Evolutionary conservation across 2,113 vertebrate genomes (phyloP).

Genomic region (Orthonyx spaldingii): DNA sequence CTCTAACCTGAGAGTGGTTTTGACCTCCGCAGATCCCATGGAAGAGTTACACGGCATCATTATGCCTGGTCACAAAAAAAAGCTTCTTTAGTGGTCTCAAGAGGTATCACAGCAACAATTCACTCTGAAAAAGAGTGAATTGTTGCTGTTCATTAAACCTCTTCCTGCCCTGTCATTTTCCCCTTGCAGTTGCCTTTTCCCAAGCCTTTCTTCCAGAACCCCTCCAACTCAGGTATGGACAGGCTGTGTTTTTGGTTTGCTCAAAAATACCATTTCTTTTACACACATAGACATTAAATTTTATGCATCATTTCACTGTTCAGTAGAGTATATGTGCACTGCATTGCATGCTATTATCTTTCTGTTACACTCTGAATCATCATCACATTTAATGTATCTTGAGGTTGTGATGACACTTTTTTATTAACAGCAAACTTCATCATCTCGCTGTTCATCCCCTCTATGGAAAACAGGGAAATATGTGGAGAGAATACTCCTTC

Average conservation of each 20-base stretch:
- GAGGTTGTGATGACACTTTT: background rate
- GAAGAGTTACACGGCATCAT: background rate
- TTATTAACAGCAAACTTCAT: background rate
- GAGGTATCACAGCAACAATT: no score
- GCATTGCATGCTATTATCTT: background rate
- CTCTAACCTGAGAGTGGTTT: background rate
- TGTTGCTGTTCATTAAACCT: background rate
- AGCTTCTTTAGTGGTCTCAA: background rate
- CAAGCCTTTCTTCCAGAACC: background rate
- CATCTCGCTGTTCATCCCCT: background rate
- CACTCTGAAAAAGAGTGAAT: no score
- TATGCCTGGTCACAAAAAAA: background rate
- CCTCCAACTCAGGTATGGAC: accelerated
- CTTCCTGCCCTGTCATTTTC: background rate
- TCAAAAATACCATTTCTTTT: background rate
- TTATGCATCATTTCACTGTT: background rate
- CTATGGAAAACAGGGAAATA: background rate
- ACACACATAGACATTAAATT: background rate
- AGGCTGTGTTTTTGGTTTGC: background rate
- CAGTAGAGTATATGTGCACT: background rate
- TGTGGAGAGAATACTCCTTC: background rate
- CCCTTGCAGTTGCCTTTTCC: background rate
- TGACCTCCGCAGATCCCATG: background rate
- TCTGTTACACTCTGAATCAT: background rate
- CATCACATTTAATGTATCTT: background rate